These are phyloP conservation scores for Nephila pilipes DNA, from an alignment of 1,140 invertebrate genomes.

Conservation along the genomic window DNA sequence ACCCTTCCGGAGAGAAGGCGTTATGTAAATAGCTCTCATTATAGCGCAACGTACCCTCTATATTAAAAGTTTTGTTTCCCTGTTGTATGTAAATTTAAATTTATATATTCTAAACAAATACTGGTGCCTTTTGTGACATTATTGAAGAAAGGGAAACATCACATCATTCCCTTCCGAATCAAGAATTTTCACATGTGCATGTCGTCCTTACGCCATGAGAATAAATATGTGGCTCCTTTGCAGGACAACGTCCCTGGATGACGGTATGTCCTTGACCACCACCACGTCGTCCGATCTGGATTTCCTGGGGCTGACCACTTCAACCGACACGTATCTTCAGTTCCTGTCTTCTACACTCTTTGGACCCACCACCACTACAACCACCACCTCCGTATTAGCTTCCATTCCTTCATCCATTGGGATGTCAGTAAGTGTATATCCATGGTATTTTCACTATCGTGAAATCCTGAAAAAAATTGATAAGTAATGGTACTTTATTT, in stretches of 20 bases:
- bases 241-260: conserved; percentile 82
- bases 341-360: conserved; percentile 82
- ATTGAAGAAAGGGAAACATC: too few relatives aligned
- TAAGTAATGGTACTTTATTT: too few relatives aligned
- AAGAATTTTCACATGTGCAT: not conserved
- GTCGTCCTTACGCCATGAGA: not conserved
- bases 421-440: conserved; percentile 78
- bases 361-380: conserved; percentile 61
- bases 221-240: conserved; percentile 31
- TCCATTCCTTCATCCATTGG: conserved; percentile 76
- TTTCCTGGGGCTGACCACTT: conserved; percentile 78
- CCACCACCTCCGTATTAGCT: conserved; percentile 79
- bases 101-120: too few relatives aligned
- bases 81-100: too few relatives aligned
- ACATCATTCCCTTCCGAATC: too few relatives aligned
- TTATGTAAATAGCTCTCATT: too few relatives aligned
- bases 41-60: too few relatives aligned
- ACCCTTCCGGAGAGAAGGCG: too few relatives aligned
- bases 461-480: too few relatives aligned
- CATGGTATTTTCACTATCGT: not conserved
- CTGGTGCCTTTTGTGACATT: too few relatives aligned
- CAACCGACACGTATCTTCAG: conserved; percentile 81
- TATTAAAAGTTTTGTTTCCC: too few relatives aligned
- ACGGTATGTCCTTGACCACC: conserved; percentile 78
- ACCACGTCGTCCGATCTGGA: conserved; percentile 78